Conservation (phyloP, 2,797 vertebrate genomes). For the Manis javanica region DNA sequence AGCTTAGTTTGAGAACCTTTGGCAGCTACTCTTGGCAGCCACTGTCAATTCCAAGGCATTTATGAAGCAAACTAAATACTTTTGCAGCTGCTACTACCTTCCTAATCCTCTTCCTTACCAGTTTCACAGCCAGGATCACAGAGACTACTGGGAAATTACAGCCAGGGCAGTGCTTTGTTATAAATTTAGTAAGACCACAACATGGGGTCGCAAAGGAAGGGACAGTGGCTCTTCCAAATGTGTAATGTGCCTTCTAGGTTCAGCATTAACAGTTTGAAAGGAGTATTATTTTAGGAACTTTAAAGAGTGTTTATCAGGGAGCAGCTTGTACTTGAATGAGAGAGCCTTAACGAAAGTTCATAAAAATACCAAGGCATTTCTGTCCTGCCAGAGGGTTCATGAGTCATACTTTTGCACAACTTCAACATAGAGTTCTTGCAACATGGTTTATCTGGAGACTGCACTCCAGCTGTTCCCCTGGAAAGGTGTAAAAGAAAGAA, state of each 20-base stretch:
- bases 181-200: neutral
- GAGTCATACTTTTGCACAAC: neutral
- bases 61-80: neutral
- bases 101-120: neutral
- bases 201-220: neutral
- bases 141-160: neutral
- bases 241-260: neutral
- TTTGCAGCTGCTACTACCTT: neutral
- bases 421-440: neutral
- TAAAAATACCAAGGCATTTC: constrained; percentile 23
- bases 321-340: neutral
- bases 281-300: neutral
- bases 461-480: constrained; percentile 48
- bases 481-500: constrained; percentile 13
- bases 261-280: neutral
- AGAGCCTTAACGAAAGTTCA: neutral
- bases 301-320: neutral
- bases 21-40: neutral
- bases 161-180: neutral
- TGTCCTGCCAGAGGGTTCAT: neutral
- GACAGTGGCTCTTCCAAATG: neutral
- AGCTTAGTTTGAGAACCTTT: neutral
- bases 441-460: neutral
- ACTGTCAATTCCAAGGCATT: neutral
- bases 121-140: neutral